phyloP scores from a whole-genome alignment of 2,888 invertebrate genomes.

The Chirona hameri region DNA sequence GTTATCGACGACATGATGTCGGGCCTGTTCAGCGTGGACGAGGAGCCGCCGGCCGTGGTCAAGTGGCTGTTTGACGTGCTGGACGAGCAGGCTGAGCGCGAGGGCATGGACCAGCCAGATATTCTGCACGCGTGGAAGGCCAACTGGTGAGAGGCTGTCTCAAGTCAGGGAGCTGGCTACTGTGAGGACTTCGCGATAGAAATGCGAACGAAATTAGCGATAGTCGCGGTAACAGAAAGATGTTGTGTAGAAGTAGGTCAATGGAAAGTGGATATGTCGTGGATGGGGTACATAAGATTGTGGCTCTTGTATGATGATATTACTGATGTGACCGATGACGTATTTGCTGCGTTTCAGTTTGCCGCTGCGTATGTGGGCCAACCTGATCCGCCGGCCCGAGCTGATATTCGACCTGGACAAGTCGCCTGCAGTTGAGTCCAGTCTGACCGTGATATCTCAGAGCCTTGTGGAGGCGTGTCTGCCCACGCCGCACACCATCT shows the following conservation, averaged over 20 bases:
- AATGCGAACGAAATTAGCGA: too few relatives aligned
- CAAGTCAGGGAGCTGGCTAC: too few relatives aligned
- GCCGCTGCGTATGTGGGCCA: slow-evolving; percentile 93
- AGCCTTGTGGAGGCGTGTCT: slow-evolving; percentile 91
- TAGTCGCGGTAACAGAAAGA: too few relatives aligned
- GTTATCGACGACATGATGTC: slow-evolving; percentile 55
- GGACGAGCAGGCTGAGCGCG: slow-evolving; percentile 75
- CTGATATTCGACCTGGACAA: slow-evolving; percentile 95
- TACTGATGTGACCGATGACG: too few relatives aligned
- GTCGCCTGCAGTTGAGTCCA: slow-evolving; percentile 89
- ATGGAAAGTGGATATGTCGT: too few relatives aligned
- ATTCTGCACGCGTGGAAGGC: slow-evolving; percentile 45
- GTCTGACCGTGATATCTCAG: slow-evolving; percentile 90
- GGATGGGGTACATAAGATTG: too few relatives aligned
- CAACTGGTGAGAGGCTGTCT: slow-evolving; percentile 38
- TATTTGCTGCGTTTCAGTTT: slow-evolving; percentile 56
- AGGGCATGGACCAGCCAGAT: slow-evolving; percentile 43
- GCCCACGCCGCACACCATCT: slow-evolving; percentile 75
- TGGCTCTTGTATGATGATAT: too few relatives aligned
- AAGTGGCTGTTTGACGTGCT: slow-evolving; percentile 94
- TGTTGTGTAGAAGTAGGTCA: too few relatives aligned
- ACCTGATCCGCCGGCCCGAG: slow-evolving; percentile 94
- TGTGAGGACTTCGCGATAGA: too few relatives aligned
- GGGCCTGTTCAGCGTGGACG: slow-evolving; percentile 42
- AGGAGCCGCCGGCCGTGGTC: slow-evolving; percentile 70